phyloP scores from a whole-genome alignment of 2,113 vertebrate species.

The Fulica atra region DNA sequence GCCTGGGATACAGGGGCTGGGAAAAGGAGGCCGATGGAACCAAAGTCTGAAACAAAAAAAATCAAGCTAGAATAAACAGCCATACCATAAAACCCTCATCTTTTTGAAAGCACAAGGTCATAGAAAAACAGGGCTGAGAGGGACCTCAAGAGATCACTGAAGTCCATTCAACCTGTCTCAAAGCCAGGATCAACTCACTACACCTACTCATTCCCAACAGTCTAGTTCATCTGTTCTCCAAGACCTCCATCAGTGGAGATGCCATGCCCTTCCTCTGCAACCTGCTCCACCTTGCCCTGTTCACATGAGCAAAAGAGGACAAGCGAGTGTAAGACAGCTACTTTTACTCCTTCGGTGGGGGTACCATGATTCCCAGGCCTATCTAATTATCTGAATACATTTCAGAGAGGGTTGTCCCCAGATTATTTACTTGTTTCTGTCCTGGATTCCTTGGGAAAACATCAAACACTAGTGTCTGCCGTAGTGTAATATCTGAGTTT shows the following conservation, averaged over 20 bases:
- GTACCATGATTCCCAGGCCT: background rate
- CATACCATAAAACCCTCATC: background rate
- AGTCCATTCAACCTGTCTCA: background rate
- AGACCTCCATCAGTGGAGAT: background rate
- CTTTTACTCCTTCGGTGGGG: constrained; percentile 21
- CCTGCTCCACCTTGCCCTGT: background rate
- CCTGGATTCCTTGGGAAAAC: constrained; percentile 39
- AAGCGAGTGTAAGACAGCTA: background rate
- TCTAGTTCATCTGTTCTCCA: background rate
- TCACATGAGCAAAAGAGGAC: background rate
- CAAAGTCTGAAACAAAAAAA: background rate
- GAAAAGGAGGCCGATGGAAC: background rate
- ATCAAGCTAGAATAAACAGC: background rate
- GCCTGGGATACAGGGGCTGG: background rate
- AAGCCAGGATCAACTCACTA: constrained; percentile 16
- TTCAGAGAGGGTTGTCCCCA: constrained; percentile 27
- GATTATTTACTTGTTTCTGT: constrained; percentile 3
- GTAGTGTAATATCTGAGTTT: background rate
- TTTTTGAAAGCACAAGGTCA: background rate
- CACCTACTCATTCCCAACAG: background rate
- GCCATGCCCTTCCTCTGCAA: background rate
- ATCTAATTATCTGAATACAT: background rate
- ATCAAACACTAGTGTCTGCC: constrained; percentile 11
- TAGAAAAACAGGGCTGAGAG: background rate
- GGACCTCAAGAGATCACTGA: background rate